Conservation (phyloP, 2,113 vertebrate species). For the Pristiophorus japonicus region DNA sequence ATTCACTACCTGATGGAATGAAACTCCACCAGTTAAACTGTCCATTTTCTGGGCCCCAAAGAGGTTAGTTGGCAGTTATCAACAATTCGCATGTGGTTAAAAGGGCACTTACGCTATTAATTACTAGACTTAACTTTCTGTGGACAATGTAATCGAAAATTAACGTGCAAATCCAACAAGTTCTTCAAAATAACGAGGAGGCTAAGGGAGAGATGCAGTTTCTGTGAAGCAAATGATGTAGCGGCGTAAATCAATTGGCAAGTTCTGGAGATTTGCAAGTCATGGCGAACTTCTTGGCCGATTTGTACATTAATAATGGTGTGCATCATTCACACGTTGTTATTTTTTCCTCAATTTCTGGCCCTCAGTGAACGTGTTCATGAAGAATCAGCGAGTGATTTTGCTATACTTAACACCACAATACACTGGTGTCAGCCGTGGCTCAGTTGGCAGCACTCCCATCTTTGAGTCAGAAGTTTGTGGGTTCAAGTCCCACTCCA, state of each 20-base stretch:
- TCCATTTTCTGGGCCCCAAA: background rate
- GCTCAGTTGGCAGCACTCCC: too few relatives aligned
- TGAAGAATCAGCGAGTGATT: background rate
- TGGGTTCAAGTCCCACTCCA: too few relatives aligned
- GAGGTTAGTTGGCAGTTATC: background rate
- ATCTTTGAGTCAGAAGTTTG: too few relatives aligned
- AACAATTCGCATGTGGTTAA: background rate
- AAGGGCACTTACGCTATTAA: background rate
- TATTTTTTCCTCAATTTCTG: background rate
- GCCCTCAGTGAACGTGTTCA: background rate
- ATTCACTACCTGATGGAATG: background rate
- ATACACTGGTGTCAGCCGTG: background rate
- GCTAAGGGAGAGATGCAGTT: background rate
- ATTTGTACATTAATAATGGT: background rate
- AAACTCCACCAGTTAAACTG: background rate
- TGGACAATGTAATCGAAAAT: background rate
- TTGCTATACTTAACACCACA: background rate
- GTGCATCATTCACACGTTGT: background rate
- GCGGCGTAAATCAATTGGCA: background rate
- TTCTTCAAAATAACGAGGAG: too few relatives aligned
- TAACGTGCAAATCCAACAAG: background rate
- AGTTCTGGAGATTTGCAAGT: background rate
- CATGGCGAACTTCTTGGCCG: background rate
- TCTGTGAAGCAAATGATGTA: background rate
- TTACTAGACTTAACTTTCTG: background rate